phyloP scores from a whole-genome alignment of 2,113 vertebrate genomes.

The Chunga burmeisteri region DNA sequence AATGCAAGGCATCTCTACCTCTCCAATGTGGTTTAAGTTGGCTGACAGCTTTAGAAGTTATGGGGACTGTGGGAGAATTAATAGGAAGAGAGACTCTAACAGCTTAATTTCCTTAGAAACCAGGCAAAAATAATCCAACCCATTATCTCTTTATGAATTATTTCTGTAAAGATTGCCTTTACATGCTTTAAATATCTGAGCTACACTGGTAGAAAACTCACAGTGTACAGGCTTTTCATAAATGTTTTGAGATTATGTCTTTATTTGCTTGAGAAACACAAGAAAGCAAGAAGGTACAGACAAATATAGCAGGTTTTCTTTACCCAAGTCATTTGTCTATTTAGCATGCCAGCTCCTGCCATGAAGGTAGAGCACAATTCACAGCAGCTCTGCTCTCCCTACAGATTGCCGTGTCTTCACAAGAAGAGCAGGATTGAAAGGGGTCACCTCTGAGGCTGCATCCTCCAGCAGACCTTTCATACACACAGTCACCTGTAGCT shows the following conservation, averaged over 20 bases:
- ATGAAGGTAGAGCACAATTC: not conserved
- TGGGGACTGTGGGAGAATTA: not conserved
- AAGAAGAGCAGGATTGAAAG: not conserved
- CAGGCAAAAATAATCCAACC: conserved; percentile 27
- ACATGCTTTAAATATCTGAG: conserved; percentile 4
- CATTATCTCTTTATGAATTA: conserved; percentile 31
- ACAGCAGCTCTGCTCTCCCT: not conserved
- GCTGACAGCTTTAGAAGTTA: conserved; percentile 1
- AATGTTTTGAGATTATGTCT: not conserved
- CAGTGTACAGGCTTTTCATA: not conserved
- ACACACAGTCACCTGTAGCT: rapidly evolving
- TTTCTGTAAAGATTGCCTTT: conserved; percentile 3
- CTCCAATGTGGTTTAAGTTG: not conserved
- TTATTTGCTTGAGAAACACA: not conserved
- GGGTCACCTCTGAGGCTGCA: not conserved
- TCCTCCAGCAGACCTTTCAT: not conserved
- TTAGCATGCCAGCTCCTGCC: not conserved
- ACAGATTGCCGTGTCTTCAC: not conserved
- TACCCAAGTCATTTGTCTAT: not conserved
- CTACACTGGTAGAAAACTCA: not conserved
- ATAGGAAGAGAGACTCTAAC: not conserved
- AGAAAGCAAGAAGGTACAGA: not conserved
- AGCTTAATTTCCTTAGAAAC: conserved; percentile 47
- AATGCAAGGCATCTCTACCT: not conserved
- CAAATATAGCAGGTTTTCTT: not conserved